Percentiles rank a stretch among this genome's conserved stretches.
phyloP scores from a whole-genome alignment of 2,888 invertebrate genomes.

The Tenthredo mesomela region DNA sequence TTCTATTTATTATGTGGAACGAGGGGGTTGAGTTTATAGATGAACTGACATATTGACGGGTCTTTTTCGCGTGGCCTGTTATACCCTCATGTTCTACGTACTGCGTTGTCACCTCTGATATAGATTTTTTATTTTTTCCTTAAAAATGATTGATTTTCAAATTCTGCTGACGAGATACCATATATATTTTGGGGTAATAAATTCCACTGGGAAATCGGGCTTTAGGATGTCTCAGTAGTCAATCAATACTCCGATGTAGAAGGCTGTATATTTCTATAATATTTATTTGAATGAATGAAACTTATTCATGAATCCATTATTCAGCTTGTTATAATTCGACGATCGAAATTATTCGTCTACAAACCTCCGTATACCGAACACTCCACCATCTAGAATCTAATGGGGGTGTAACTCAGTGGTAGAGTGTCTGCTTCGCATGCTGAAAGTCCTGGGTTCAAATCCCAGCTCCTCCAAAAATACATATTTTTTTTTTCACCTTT shows the following conservation, averaged over 20 bases:
- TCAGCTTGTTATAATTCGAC: not conserved
- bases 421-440: constrained; percentile 52
- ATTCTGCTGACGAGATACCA: not conserved
- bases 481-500: constrained; percentile 3
- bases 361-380: not conserved
- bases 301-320: not conserved
- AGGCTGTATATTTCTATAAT: not conserved
- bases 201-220: not conserved
- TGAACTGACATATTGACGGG: constrained; percentile 30
- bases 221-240: not conserved
- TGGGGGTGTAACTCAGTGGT: constrained; percentile 52
- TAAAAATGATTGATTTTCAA: constrained; percentile 10
- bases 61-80: not conserved
- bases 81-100: not conserved
- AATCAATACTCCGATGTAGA: not conserved
- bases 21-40: not conserved
- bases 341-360: not conserved
- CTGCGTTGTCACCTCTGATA: not conserved
- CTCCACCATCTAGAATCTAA: not conserved
- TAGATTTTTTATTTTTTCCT: not conserved
- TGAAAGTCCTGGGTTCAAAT: constrained; percentile 54
- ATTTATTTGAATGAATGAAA: not conserved
- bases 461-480: constrained; percentile 49
- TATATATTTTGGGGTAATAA: not conserved
- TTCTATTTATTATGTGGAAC: constrained; percentile 29